Evolutionary conservation across 2,113 vertebrate species (phyloP), one percentile per base, ranked within the genome.

Genomic region (Axis porcinus): DNA sequence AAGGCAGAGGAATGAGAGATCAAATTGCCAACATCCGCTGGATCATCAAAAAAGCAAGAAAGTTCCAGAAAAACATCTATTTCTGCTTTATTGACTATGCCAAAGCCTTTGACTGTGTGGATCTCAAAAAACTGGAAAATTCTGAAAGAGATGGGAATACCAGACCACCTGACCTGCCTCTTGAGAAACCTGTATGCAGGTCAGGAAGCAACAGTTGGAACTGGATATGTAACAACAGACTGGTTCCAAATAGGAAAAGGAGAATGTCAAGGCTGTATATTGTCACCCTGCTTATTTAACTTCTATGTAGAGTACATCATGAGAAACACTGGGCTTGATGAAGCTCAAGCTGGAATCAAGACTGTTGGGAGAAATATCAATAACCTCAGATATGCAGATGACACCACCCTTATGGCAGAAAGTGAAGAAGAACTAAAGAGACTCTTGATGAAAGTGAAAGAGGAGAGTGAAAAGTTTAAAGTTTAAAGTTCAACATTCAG

Each of bases 241-340:
- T n/a, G 7, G 16, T 19, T 67, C 62, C 7, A 67, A n/a, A 67
- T 5, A 67, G 33, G 33, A 19, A 67, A 67, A 67, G 33, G 62
- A n/a, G 7, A n/a, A 10, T 0, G 0, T n/a, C 16, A 67, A n/a
- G 7, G 62, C 62, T 67, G 33, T n/a, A n/a, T 67, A 67, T 19
- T 67, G 62, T 67, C 7, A 67, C 16, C 62, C 16, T 67, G 33
- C 33, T 67, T 67, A n/a, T n/a, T 67, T 67, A n/a, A 67, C 16
- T 67, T 19, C 0, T 19, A 10, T n/a, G 62, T 4, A n/a, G 33
- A n/a, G 62, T 67, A 67, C 33, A n/a, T 67, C 62, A 19, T 19
- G 33, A n/a, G 62, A n/a, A n/a, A 67, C 0, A 3, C 0, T 67
- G 30, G 16, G 16, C 33, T 67, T 0, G 30, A 67, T 1, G 6